These are phyloP conservation scores for Paracyclopina nana DNA, from an alignment of 1,140 invertebrate genomes.

Conservation along the genomic window DNA sequence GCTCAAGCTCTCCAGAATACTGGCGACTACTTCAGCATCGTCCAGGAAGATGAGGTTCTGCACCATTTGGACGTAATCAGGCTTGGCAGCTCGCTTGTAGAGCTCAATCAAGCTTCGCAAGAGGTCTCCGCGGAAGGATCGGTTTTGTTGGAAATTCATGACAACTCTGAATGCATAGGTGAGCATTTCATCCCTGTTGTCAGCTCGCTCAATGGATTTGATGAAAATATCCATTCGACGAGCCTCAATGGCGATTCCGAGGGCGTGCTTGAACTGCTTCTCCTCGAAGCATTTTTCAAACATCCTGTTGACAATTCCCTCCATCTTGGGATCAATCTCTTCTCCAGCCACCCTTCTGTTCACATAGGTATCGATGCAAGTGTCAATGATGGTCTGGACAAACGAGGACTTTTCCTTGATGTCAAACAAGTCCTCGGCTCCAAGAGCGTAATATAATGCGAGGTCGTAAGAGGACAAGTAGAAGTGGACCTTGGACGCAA, in stretches of 20 bases:
- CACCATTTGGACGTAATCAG: slow-evolving; percentile 37
- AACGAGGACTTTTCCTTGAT: slow-evolving; percentile 81
- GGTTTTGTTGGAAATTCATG: slow-evolving; percentile 84
- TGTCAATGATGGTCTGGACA: slow-evolving; percentile 76
- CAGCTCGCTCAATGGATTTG: slow-evolving; percentile 64
- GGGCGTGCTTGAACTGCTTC: slow-evolving; percentile 73
- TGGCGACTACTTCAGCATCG: slow-evolving; percentile 70
- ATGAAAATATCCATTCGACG: slow-evolving; percentile 89
- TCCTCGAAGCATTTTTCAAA: slow-evolving; percentile 62
- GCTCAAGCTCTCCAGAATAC: slow-evolving; percentile 69
- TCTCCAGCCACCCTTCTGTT: slow-evolving; percentile 7
- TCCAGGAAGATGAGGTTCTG: slow-evolving; percentile 92
- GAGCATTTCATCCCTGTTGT: slow-evolving; percentile 45
- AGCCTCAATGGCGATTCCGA: slow-evolving; percentile 85
- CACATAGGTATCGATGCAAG: slow-evolving; percentile 12
- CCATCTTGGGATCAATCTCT: slow-evolving; percentile 80
- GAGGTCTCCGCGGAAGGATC: slow-evolving; percentile 72
- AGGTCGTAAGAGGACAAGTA: slow-evolving; percentile 91
- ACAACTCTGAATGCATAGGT: slow-evolving; percentile 85
- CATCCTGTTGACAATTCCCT: slow-evolving; percentile 33
- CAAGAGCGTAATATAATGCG: slow-evolving; percentile 77
- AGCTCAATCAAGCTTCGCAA: slow-evolving; percentile 67
- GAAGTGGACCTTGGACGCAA: slow-evolving; percentile 96
- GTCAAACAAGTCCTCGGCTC: slow-evolving; percentile 79
- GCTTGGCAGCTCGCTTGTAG: slow-evolving; percentile 41